phyloP scores from a whole-genome alignment of 2,888 invertebrate genomes.

The Quadriops clusia region DNA sequence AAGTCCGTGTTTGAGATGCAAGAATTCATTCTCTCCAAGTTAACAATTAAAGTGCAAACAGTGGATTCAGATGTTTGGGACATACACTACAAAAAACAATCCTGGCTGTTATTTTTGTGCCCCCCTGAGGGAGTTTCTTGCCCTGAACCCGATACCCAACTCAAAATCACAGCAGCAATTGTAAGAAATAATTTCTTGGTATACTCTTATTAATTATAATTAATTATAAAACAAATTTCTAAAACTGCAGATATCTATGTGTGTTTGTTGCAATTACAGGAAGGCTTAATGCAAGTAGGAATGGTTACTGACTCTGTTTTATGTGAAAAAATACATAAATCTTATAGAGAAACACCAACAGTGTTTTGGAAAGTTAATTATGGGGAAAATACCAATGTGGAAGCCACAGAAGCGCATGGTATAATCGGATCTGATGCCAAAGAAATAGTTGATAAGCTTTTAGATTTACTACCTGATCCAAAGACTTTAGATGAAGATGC shows the following conservation, averaged over 20 bases:
- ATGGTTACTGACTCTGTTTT: conserved; percentile 36
- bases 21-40: conserved; percentile 49
- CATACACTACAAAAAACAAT: conserved; percentile 21
- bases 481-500: conserved; percentile 42
- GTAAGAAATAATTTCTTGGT: conserved; percentile 43
- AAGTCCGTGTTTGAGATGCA: conserved; percentile 48
- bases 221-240: conserved; percentile 6
- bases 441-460: conserved; percentile 46
- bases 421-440: conserved; percentile 36
- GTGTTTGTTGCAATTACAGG: conserved; percentile 22
- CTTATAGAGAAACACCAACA: conserved; percentile 24
- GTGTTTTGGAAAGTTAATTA: conserved; percentile 28
- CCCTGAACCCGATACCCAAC: conserved; percentile 42
- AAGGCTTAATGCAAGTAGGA: conserved; percentile 42
- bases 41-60: conserved; percentile 37
- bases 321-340: conserved; percentile 37
- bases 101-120: conserved; percentile 50
- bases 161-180: conserved; percentile 62
- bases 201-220: conserved; percentile 8
- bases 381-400: conserved; percentile 19
- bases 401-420: conserved; percentile 19
- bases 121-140: conserved; percentile 42
- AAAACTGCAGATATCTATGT: not conserved
- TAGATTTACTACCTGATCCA: conserved; percentile 49
- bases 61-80: conserved; percentile 34